phyloP scores from a whole-genome alignment of 2,797 vertebrate species.

The Enteromius afrohamiltoni region DNA sequence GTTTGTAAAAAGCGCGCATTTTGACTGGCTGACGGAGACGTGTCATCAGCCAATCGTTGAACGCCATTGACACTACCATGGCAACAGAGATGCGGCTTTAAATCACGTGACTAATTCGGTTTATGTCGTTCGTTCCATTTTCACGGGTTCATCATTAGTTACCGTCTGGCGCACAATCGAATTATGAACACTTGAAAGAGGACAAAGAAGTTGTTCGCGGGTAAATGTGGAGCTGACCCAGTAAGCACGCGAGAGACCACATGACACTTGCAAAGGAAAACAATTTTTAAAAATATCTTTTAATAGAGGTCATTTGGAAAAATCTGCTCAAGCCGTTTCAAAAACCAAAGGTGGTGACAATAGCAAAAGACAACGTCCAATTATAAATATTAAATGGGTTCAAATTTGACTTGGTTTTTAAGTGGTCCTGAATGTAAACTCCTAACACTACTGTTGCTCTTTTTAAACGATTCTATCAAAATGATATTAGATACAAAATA shows the following conservation, averaged over 20 bases:
- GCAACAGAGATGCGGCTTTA: constrained; percentile 57
- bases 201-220: constrained; percentile 13
- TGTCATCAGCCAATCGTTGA: constrained; percentile 64
- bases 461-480: constrained; percentile 53
- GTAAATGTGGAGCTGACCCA: neutral
- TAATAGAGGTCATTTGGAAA: constrained; percentile 69
- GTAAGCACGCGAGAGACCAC: neutral
- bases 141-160: neutral
- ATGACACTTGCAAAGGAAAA: neutral
- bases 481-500: constrained; percentile 63
- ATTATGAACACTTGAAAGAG: neutral
- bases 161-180: constrained; percentile 6
- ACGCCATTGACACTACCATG: neutral
- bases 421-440: constrained; percentile 49
- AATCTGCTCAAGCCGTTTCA: constrained; percentile 62
- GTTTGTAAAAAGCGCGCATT: constrained; percentile 78
- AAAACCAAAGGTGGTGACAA: constrained; percentile 60
- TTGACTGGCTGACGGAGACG: constrained; percentile 69
- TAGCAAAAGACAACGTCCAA: constrained; percentile 52
- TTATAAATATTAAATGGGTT: constrained; percentile 62
- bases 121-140: neutral
- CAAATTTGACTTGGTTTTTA: constrained; percentile 49
- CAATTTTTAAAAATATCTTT: constrained; percentile 70
- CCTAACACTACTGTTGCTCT: constrained; percentile 40
- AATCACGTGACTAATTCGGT: constrained; percentile 44